Conservation (phyloP, 2,888 invertebrate species). For the Leptinotarsa rubiginosa region DNA sequence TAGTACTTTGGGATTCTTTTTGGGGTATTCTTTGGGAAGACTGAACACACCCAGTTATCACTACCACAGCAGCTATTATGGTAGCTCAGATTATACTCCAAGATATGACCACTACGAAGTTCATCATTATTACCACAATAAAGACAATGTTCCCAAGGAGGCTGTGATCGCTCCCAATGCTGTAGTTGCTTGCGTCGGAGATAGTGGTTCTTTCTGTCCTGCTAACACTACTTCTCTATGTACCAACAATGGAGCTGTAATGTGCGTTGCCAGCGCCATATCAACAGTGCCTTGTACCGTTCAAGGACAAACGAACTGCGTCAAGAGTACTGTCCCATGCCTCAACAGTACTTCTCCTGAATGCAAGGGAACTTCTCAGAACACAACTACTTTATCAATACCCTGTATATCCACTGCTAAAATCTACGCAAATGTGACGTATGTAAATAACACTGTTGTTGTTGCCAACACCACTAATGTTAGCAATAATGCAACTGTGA, state of each 20-base stretch:
- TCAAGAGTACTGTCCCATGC: slow-evolving; percentile 59
- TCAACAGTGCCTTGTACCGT: slow-evolving; percentile 60
- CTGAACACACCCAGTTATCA: slow-evolving; percentile 56
- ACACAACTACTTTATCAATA: slow-evolving; percentile 54
- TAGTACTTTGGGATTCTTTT: slow-evolving; percentile 57
- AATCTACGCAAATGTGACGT: slow-evolving; percentile 53
- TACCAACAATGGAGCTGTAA: slow-evolving; percentile 62
- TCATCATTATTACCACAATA: slow-evolving; percentile 63
- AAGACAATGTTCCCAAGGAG: slow-evolving; percentile 54
- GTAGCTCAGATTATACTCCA: slow-evolving; percentile 3
- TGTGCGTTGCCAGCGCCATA: slow-evolving; percentile 61
- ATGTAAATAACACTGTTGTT: slow-evolving; percentile 54
- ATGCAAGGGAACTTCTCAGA: slow-evolving; percentile 52
- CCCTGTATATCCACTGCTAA: slow-evolving; percentile 61
- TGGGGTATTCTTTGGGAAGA: slow-evolving; percentile 57
- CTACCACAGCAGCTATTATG: slow-evolving; percentile 45
- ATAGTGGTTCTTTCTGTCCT: slow-evolving; percentile 60
- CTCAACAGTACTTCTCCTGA: slow-evolving; percentile 57
- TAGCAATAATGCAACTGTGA: slow-evolving; percentile 31
- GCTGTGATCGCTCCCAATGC: slow-evolving; percentile 59
- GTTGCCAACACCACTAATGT: slow-evolving; percentile 34
- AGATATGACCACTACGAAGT: slow-evolving; percentile 60
- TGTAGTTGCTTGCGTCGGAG: slow-evolving; percentile 59
- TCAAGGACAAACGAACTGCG: slow-evolving; percentile 56
- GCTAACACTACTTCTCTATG: slow-evolving; percentile 61